Conservation (phyloP, 2,888 invertebrate species). For the Dynastes tityus region DNA sequence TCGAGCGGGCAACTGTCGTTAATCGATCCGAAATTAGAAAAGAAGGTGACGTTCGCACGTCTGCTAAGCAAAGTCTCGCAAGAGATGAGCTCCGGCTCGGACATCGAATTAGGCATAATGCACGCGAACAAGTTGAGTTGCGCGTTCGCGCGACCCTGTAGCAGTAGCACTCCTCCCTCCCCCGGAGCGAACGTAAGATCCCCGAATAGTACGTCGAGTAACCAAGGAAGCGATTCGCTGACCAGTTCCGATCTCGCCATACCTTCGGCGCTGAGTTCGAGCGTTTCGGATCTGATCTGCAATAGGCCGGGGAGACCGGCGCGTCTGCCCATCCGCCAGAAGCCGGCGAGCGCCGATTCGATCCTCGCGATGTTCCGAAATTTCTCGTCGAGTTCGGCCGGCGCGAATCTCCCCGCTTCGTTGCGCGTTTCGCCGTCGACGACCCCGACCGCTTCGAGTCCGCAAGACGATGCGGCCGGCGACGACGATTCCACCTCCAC, state of each 20-base stretch:
- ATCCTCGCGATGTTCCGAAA: conserved; percentile 86
- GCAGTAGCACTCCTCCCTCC: conserved; percentile 77
- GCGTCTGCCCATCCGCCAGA: conserved; percentile 71
- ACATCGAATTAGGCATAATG: conserved; percentile 75
- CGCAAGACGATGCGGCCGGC: conserved; percentile 81
- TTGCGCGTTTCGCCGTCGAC: conserved; percentile 79
- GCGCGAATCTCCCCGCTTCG: conserved; percentile 76
- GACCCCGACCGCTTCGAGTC: conserved; percentile 83
- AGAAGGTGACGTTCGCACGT: conserved; percentile 85
- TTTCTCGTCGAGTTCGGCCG: conserved; percentile 78
- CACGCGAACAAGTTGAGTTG: conserved; percentile 66
- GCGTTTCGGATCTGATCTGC: conserved; percentile 68
- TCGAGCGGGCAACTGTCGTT: conserved; percentile 74
- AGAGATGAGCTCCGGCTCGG: conserved; percentile 85
- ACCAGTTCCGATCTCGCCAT: conserved; percentile 81
- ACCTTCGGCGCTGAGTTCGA: conserved; percentile 76
- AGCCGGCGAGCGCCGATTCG: conserved; percentile 85
- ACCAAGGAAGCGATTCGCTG: conserved; percentile 85
- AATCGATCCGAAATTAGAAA: conserved; percentile 81
- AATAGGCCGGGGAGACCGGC: conserved; percentile 61
- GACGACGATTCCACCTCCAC: conserved; percentile 80
- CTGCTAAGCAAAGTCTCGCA: conserved; percentile 83
- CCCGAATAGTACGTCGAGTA: conserved; percentile 81
- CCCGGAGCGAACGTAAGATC: conserved; percentile 78
- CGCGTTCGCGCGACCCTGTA: conserved; percentile 70